These are phyloP conservation scores for Micoletzkya japonica DNA, from an alignment of 2,888 invertebrate genomes.

Conservation along the genomic window DNA sequence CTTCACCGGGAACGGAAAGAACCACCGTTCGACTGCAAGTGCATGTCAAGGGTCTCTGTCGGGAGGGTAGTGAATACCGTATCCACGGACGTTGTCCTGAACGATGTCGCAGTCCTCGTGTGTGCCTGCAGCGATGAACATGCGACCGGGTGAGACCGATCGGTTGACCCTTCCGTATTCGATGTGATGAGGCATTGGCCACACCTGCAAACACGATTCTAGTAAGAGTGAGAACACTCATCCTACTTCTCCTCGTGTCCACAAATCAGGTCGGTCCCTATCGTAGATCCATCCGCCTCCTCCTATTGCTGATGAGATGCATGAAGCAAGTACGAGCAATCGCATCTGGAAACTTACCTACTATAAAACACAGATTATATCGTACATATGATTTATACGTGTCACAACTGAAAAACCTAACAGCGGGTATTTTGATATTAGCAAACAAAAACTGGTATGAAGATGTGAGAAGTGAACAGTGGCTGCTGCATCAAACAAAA, in stretches of 20 bases:
- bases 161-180: slow-evolving; percentile 50
- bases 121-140: slow-evolving; percentile 43
- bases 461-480: no score
- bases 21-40: slow-evolving; percentile 51
- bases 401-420: no score
- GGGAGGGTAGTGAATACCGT: slow-evolving; percentile 33
- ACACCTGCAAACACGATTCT: slow-evolving; percentile 36
- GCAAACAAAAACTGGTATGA: no score
- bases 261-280: slow-evolving; percentile 11
- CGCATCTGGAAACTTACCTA: no score
- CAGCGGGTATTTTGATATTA: no score
- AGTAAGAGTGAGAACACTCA: neutral
- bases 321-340: neutral
- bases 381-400: no score
- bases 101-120: slow-evolving; percentile 48
- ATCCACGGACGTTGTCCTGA: slow-evolving; percentile 43
- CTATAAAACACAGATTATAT: no score
- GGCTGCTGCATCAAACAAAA: no score
- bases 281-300: slow-evolving; percentile 21
- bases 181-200: slow-evolving; percentile 56
- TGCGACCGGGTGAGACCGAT: slow-evolving; percentile 41
- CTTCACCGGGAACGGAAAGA: slow-evolving; percentile 50
- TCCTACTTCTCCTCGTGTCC: slow-evolving; percentile 28
- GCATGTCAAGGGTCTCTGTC: neutral
- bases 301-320: neutral